A percentile compares a stretch with the other conserved stretches of the same genome.
Evolutionary conservation across 2,888 invertebrate genomes (phyloP).

Genomic region (Leucania comma): DNA sequence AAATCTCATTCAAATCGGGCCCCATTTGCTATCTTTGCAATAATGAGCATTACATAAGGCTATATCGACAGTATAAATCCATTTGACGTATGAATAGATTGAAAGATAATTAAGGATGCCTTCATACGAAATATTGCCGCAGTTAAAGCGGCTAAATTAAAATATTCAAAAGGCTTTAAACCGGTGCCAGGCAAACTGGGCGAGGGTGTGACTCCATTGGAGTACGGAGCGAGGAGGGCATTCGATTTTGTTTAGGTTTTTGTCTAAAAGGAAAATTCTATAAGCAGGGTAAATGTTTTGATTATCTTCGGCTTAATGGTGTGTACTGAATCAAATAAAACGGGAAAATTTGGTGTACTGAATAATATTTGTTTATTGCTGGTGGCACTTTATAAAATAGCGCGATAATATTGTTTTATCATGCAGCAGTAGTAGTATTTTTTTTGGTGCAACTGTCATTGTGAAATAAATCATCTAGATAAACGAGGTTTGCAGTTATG

Average conservation of each 20-base stretch:
- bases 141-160: constrained; percentile 69
- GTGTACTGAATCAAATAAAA: constrained; percentile 30
- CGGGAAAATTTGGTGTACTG: constrained; percentile 14
- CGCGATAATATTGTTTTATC: constrained; percentile 12
- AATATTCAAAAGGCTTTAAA: constrained; percentile 75
- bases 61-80: constrained; percentile 55
- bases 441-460: constrained; percentile 9
- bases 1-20: constrained; percentile 51
- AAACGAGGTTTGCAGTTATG: background rate
- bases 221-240: constrained; percentile 26
- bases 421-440: background rate
- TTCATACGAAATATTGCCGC: constrained; percentile 64
- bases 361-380: constrained; percentile 27
- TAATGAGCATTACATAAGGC: constrained; percentile 49
- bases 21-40: constrained; percentile 53
- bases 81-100: constrained; percentile 64
- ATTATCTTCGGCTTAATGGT: constrained; percentile 25
- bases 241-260: constrained; percentile 26
- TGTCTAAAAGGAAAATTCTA: constrained; percentile 16
- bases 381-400: background rate
- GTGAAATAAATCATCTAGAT: constrained; percentile 35
- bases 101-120: constrained; percentile 66
- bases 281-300: constrained; percentile 28
- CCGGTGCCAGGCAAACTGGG: constrained; percentile 48
- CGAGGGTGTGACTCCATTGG: constrained; percentile 40